A percentile compares a stretch with the other conserved stretches of the same genome.
These are phyloP conservation scores for Eugnorisma glareosa DNA, from an alignment of 2,888 invertebrate species.

Conservation along the genomic window DNA sequence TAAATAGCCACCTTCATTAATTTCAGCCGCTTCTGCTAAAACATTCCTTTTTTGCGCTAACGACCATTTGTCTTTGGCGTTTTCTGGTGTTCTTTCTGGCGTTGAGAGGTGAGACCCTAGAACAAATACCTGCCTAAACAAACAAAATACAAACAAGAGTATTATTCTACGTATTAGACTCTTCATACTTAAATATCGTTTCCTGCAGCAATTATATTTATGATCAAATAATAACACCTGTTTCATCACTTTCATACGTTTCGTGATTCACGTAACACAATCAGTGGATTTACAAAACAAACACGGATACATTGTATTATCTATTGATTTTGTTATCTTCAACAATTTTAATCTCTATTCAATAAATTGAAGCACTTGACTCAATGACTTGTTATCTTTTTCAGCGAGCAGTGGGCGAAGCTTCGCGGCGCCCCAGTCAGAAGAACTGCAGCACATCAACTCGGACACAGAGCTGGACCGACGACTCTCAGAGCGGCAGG, in stretches of 20 bases:
- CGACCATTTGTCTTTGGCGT: constrained; percentile 14
- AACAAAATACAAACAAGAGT: not conserved
- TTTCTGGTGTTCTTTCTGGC: not conserved
- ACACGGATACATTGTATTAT: constrained; percentile 18
- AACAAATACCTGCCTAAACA: not conserved
- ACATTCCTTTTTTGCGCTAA: constrained; percentile 43
- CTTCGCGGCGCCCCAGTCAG: constrained; percentile 83
- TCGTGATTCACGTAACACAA: constrained; percentile 34
- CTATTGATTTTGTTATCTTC: constrained; percentile 52
- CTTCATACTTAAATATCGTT: not conserved
- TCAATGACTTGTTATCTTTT: constrained; percentile 67
- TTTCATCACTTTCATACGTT: constrained; percentile 36
- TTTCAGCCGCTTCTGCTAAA: constrained; percentile 37
- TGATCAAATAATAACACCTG: constrained; percentile 30
- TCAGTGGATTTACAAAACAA: constrained; percentile 11
- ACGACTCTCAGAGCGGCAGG: constrained; percentile 77
- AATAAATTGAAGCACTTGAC: constrained; percentile 28
- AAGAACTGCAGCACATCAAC: constrained; percentile 77
- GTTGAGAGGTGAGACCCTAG: constrained; percentile 4
- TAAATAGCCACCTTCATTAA: constrained; percentile 46
- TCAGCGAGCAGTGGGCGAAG: constrained; percentile 80
- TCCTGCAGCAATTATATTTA: not conserved
- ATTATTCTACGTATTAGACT: not conserved
- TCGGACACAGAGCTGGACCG: constrained; percentile 75
- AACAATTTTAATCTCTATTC: not conserved